Conservation (phyloP, 1,140 invertebrate species). For the Trypoxylus dichotomus region DNA sequence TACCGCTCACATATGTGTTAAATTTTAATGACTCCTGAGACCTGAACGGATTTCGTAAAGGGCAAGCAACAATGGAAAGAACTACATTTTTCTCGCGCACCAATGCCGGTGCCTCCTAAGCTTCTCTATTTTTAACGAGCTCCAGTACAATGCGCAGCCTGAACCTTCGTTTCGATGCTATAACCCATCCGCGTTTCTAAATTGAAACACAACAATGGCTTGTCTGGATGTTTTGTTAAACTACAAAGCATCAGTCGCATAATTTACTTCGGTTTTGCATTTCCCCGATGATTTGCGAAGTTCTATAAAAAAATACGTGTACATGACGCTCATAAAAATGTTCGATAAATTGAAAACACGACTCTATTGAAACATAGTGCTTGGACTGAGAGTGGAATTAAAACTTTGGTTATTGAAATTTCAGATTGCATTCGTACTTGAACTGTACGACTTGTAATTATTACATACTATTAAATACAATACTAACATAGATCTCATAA, state of each 20-base stretch:
- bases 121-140: neutral
- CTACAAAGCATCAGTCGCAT: neutral
- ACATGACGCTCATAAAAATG: no score
- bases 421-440: no score
- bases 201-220: neutral
- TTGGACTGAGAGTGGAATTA: no score
- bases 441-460: no score
- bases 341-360: no score
- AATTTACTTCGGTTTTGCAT: neutral
- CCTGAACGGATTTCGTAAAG: neutral
- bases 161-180: neutral
- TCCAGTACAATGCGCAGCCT: neutral
- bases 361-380: no score
- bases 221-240: neutral
- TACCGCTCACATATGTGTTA: neutral
- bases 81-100: neutral
- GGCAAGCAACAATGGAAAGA: neutral
- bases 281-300: neutral
- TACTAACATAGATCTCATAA: no score
- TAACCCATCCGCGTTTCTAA: neutral
- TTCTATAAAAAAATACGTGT: no score
- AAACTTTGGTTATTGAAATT: no score
- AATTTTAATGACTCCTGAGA: constrained; percentile 20
- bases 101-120: neutral
- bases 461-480: no score